Conservation (phyloP, 1,140 invertebrate genomes). For the Akabosia matsudoensis region DNA sequence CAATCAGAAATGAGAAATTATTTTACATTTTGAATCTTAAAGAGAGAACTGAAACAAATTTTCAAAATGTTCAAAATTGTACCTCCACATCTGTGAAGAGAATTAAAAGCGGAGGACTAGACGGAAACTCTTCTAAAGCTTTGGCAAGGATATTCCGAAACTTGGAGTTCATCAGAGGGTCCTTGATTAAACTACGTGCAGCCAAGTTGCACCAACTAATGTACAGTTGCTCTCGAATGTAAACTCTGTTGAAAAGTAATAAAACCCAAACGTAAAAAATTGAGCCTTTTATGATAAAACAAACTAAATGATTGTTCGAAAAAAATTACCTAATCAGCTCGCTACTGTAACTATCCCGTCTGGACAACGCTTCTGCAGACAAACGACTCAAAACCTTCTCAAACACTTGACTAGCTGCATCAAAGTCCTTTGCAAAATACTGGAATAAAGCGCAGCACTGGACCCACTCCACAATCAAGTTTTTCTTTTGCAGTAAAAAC, state of each 20-base stretch:
- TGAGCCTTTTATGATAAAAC: too few species aligned
- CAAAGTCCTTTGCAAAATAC: conserved; percentile 30
- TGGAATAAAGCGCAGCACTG: conserved; percentile 36
- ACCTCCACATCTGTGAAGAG: conserved; percentile 44
- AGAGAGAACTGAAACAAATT: too few species aligned
- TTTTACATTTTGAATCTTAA: background rate
- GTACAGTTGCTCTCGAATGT: conserved; percentile 43
- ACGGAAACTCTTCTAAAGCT: conserved; percentile 41
- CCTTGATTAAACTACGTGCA: conserved; percentile 22
- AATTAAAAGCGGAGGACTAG: conserved; percentile 41
- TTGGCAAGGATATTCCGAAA: conserved; percentile 35
- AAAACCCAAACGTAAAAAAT: background rate
- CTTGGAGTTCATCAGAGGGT: conserved; percentile 40
- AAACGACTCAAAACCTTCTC: conserved; percentile 27
- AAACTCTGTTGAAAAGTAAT: conserved; percentile 19
- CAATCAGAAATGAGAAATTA: conserved; percentile 7
- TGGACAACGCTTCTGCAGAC: background rate
- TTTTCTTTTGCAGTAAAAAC: conserved; percentile 34
- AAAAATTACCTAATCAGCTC: conserved; percentile 33
- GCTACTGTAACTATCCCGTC: conserved; percentile 35
- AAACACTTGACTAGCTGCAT: conserved; percentile 26
- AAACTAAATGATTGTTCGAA: too few species aligned
- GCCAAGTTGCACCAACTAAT: conserved; percentile 43
- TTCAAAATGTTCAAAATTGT: background rate
- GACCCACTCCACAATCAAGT: conserved; percentile 43